Evolutionary conservation across 2,888 invertebrate genomes (phyloP), one percentile per base, ranked within the genome.

Genomic region (Chymomyza procnemis): DNA sequence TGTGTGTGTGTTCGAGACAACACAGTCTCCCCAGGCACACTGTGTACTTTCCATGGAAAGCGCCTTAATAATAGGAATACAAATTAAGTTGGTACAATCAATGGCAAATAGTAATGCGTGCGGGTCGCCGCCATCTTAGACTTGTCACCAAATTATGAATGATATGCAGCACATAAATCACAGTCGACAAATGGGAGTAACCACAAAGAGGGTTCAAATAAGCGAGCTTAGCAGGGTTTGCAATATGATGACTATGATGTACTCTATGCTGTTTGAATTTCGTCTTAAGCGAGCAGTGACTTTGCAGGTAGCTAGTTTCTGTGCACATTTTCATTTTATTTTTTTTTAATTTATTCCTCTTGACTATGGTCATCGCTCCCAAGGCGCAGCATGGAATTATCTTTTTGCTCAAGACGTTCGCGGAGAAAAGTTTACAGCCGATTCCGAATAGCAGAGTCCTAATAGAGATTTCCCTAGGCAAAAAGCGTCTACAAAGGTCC

Each of bases 91-190:
- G 74, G 81, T 30, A 30, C 72, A 73, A 69, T 67, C 75, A 64
- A 71, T 62, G 79, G 70, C 67, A 26, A 64, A 59, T 62, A 26
- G 26, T 26, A 73, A 69, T 48, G 67, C 64, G 66, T 59, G 12
- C 48, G 69, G 67, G 47, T 19, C 65, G 80, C 26, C 64, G 80
- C 54, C 18, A 83, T 85, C 80, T 80, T 80, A 85, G 79, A 76
- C 82, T 85, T 85, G 82, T 83, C 82, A 85, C 85, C 82, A 80
- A 83, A 85, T 85, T 83, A 83, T 83, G 82, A 83, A 85, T 85
- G 80, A 85, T 83, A 82, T 83, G 77, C 82, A 77, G 79, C 82
- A 74, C 82, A 83, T 83, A 83, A 83, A 83, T 83, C 82, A 80
- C 82, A 80, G 85, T 78, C 82, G 74, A 78, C 77, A 82, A 79